Base-by-base conservation (phyloP, 2,888 invertebrate species). In the Oscheius sp. region DNA sequence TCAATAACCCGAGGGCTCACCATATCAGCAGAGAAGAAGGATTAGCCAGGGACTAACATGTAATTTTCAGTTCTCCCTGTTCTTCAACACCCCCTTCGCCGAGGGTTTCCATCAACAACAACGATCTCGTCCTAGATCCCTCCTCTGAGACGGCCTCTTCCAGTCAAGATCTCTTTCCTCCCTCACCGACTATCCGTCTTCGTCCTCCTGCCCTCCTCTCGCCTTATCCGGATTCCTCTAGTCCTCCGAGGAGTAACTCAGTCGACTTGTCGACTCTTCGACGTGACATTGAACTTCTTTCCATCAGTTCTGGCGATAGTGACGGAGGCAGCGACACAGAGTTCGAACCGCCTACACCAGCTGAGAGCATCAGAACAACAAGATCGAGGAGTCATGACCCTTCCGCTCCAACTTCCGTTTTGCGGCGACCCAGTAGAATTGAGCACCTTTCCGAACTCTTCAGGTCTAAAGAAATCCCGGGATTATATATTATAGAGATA, bases 371-470 rank as follows among this genome's bases (percentile, higher is more conserved):
- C n/a, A 71, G 82, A 33, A 84, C 85, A 9, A 70, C 81, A 32
- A 77, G 85, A 17, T 82, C 82, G 8, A 68, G 75, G 30, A 80
- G 80, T 26, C 82, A 85, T 65, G 85, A 85, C 67, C 85, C 85
- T 2, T 68, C 80, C 5, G 74, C 80, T n/a, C 73, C 74, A 24
- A 74, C 80, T 41, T 73, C 73, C 45, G 70, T 82, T 9, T 71
- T 85, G 26, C 54, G 85, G 44, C 67, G 85, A 56, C 82, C 82
- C 14, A 80, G 80, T 71, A 74, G 83, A 2, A 83, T 85, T 20
- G 82, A 85, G 68, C 85, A 85, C 63, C 74, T 85, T 28, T 79
- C 81, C 26, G 84, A 82, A 61, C 70, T 85, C 44, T 85, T 85
- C 77, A 82, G 85, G 85, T 81, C 62, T 20, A 41, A 14, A 41